A percentile compares a stretch with the other conserved stretches of the same genome.
Conservation (phyloP, 2,888 invertebrate genomes). For the Sturmia bella region DNA sequence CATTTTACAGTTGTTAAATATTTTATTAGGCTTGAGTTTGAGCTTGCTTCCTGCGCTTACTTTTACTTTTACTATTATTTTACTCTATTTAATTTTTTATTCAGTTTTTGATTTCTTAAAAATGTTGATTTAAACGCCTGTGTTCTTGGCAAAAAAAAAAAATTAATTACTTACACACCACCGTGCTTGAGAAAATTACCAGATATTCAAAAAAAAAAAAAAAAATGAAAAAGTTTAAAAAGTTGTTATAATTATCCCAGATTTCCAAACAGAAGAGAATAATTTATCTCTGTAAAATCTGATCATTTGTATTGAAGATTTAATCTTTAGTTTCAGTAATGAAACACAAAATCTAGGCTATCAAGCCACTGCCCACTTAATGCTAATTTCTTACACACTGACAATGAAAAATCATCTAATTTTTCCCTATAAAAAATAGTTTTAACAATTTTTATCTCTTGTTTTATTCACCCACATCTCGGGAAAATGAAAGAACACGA, state of each 20-base stretch:
- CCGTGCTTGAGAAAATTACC: not conserved
- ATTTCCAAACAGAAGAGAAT: not conserved
- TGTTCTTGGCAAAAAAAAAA: no score
- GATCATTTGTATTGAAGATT: not conserved
- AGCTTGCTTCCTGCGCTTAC: no score
- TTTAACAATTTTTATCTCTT: conserved; percentile 32
- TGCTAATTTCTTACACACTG: conserved; percentile 16
- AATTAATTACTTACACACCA: no score
- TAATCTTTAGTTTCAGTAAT: conserved; percentile 1
- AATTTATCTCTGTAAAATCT: conserved; percentile 2
- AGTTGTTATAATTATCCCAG: conserved; percentile 25
- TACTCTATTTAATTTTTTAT: no score
- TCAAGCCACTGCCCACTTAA: conserved; percentile 49
- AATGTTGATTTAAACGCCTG: no score
- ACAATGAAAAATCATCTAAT: conserved; percentile 53
- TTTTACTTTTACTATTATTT: no score
- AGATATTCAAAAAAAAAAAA: not conserved
- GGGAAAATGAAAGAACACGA: not conserved
- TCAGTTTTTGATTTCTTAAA: no score
- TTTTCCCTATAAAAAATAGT: conserved; percentile 12
- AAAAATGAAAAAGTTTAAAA: conserved; percentile 16
- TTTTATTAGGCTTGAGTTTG: no score
- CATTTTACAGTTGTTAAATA: no score
- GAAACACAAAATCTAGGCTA: conserved; percentile 44
- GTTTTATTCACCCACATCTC: conserved; percentile 58